Base-by-base conservation (phyloP, 2,113 vertebrate species). In the Dipodomys ordii region DNA sequence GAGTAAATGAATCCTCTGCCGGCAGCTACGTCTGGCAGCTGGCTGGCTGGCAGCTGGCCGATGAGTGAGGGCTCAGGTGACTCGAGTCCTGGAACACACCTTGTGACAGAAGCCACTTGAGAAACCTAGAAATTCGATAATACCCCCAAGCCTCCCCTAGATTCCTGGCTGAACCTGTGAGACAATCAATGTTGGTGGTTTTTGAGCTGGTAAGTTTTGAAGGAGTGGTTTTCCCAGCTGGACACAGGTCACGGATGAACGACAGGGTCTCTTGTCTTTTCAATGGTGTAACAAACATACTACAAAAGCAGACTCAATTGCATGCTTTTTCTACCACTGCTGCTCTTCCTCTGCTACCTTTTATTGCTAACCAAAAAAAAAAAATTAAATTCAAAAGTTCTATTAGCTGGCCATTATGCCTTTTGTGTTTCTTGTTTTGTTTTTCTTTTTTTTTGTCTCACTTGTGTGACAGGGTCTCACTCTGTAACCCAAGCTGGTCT, bases 311-410 rank as follows among this genome's bases (percentile, higher is more conserved):
- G 7, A 65, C 32, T 1, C 18, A 69, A 39, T n/a, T 13, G 11
- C 32, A 19, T 15, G 39, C 28, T 72, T 85, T 94, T 72, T 6
- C 60, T 87, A 35, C 30, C 20, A 67, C 3, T 15, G 28, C 35
- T 49, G 46, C 25, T 35, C 6, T 60, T 7, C 22, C 15, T 78
- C 28, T 27, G 12, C 5, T 16, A 57, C 25, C 2, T 35, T 76
- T 78, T 13, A 60, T 20, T 10, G 39, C 39, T 67, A 85, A 79
- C 11, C 44, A 86, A 88, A 65, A 19, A 57, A 78, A 92, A 23
- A 8, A 83, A 92, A n/a, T 88, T 44, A 80, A 39, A 69, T 80
- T 83, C 25, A n/a, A 60, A 89, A n/a, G 2, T 68, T 90, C 22
- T 39, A 65, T 73, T 82, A 65, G 35, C 25, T 39, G 39, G 8